Percentiles rank a stretch among this genome's conserved stretches.
Conservation (phyloP, 92 coral and sea anemone genomes). For the Blastomussa wellsi region DNA sequence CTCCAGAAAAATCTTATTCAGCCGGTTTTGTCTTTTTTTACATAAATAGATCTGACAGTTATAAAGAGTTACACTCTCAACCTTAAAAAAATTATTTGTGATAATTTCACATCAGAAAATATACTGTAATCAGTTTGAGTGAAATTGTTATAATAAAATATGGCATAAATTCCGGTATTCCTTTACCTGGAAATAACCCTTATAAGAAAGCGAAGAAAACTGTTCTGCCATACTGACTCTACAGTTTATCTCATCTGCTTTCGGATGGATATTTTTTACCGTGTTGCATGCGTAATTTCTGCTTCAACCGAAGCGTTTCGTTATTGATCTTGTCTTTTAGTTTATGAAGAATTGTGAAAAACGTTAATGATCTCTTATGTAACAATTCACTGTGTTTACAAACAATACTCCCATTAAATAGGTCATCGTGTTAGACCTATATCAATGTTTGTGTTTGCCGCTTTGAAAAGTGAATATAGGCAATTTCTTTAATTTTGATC, state of each 20-base stretch:
- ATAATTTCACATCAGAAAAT: background rate
- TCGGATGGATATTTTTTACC: background rate
- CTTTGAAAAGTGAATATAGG: background rate
- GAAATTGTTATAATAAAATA: background rate
- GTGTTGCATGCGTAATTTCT: background rate
- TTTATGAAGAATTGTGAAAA: conserved; percentile 10
- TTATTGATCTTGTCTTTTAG: background rate
- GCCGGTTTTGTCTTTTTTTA: no score
- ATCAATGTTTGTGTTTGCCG: conserved; percentile 6
- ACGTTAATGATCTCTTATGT: conserved; percentile 33
- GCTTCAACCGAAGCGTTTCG: background rate
- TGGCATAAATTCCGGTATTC: background rate
- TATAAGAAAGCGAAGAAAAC: background rate
- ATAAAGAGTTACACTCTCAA: background rate
- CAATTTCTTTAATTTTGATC: background rate
- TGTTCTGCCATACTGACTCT: no score
- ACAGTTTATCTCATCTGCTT: background rate
- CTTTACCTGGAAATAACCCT: background rate
- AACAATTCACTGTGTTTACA: conserved; percentile 21
- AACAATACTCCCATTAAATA: conserved; percentile 19
- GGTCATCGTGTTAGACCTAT: conserved; percentile 3
- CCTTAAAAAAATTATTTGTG: background rate
- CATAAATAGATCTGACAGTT: background rate
- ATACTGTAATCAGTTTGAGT: background rate
- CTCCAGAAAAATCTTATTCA: background rate